Base-by-base conservation (phyloP, 53 echinoderm and acorn worm genomes). In the Paelopatides confundens region DNA sequence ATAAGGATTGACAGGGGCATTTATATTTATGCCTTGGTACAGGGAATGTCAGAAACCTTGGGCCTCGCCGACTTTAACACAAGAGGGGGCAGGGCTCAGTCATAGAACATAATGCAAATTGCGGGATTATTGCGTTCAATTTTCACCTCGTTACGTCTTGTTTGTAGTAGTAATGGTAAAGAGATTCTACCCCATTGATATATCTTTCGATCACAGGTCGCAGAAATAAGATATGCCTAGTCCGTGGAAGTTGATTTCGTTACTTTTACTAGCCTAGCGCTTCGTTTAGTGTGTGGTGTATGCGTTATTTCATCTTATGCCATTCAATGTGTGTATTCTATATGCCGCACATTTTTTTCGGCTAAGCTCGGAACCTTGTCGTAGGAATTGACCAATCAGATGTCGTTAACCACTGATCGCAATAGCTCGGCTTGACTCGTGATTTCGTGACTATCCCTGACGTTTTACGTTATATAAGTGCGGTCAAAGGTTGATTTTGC, bases 351-450 rank as follows among this genome's bases (percentile, higher is more conserved):
- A 46, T 43, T 53, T 81, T 81, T 3, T 34, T 81, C 81, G 81
- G 81, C 11, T 1, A 51, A 43, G 5, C 23, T 48, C 81, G 81
- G 81, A 81, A 81, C 31, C 3, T 54, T 15, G 81, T 81, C 81
- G 81, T 81, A 34, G 81, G 81, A 81, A 54, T 81, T 30, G 33
- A 54, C 81, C 81, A 81, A 81, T 81, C 81, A 81, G 34, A 49
- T 34, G 43, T 15, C 31, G 33, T 24, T 1, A 18, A 3, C 15
- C 7, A 3, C 10, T 35, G 34, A 69, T 69, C 69, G 40, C 35
- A 26, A 12, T 6, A 15, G 24, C 7, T 74, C 74, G 74, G 38
- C 2, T 5, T 26, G 9, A 26, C n/a, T 12, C 74, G 74, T 46
- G 1, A 32, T 5, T 47, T 3, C 37, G 23, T 40, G 74, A 11